Base-by-base conservation (phyloP, 2,888 invertebrate genomes). In the Argyresthia albistria region DNA sequence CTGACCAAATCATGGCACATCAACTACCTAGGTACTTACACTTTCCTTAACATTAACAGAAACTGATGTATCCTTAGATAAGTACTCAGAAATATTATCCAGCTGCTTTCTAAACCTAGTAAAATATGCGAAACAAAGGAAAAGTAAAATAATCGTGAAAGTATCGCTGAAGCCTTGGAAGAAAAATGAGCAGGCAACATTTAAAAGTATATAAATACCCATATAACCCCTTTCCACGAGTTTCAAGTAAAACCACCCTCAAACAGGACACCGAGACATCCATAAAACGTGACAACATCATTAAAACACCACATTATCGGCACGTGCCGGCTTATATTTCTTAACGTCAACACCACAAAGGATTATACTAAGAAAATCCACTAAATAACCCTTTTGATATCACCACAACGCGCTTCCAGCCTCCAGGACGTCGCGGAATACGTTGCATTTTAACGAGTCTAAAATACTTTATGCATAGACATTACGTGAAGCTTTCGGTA, bases 401-500 rank as follows among this genome's bases (percentile, higher is more conserved):
- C 63, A 59, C 61, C 55, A 59, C 61, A 12, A 25, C 25, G n/a
- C 35, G 47, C 25, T n/a, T 50, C 25, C 25, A 25, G 25, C 25
- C 25, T 25, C 25, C 25, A 46, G 50, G 47, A 51, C 48, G 37
- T 12, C 50, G 62, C 58, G 58, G 71, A 78, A 76, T 74, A 76
- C 80, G 79, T 80, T 84, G 83, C 81, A 84, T 84, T 83, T 83
- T 77, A 83, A 83, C 83, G 77, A 83, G 79, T 83, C 83, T 76
- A 76, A 79, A 83, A 84, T 84, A 83, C 80, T 84, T 84, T 86
- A 84, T 84, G 83, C 84, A 84, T 83, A 81, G 84, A 83, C 73
- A 80, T 81, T 82, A 82, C 74, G 64, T 56, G 70, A 52, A 55
- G 59, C 60, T 62, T 59, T 58, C 54, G 58, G 64, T 67, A 62